Evolutionary conservation across 2,888 invertebrate genomes (phyloP).

Genomic region (Drosophila acutilabella): DNA sequence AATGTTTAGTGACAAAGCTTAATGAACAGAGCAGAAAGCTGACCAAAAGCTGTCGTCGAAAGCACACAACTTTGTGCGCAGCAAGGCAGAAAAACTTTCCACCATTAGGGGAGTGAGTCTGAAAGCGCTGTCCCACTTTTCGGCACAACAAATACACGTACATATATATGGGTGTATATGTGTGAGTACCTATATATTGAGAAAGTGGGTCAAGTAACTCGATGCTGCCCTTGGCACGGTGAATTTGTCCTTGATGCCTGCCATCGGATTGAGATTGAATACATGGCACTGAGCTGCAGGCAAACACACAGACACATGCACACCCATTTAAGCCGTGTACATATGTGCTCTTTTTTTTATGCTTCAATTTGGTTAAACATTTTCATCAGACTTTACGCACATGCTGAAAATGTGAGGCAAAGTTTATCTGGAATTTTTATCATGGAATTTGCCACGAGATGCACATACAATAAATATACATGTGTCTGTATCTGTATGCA

Average conservation of each 20-base stretch:
- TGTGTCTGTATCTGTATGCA: neutral
- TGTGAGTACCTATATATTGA: slow-evolving; percentile 1
- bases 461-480: neutral
- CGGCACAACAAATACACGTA: slow-evolving; percentile 27
- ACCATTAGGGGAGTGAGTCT: neutral
- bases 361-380: slow-evolving; percentile 4
- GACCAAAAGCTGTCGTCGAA: neutral
- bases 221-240: slow-evolving; percentile 57
- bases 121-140: slow-evolving; percentile 45
- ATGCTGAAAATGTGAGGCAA: slow-evolving; percentile 3
- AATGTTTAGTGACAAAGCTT: slow-evolving; percentile 6
- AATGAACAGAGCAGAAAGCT: slow-evolving; percentile 1
- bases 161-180: neutral
- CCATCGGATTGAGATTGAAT: slow-evolving; percentile 21
- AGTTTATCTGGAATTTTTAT: slow-evolving; percentile 1
- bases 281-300: slow-evolving; percentile 12
- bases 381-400: slow-evolving; percentile 5
- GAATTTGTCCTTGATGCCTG: slow-evolving; percentile 59
- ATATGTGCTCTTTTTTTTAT: neutral
- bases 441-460: neutral
- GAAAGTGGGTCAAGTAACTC: slow-evolving; percentile 61
- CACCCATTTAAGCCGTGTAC: slow-evolving; percentile 3
- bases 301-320: neutral
- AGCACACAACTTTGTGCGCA: neutral
- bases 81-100: slow-evolving; percentile 9